Evolutionary conservation across 2,888 invertebrate genomes (phyloP), one percentile per base, ranked within the genome.

Genomic region (Uropetala carovei): DNA sequence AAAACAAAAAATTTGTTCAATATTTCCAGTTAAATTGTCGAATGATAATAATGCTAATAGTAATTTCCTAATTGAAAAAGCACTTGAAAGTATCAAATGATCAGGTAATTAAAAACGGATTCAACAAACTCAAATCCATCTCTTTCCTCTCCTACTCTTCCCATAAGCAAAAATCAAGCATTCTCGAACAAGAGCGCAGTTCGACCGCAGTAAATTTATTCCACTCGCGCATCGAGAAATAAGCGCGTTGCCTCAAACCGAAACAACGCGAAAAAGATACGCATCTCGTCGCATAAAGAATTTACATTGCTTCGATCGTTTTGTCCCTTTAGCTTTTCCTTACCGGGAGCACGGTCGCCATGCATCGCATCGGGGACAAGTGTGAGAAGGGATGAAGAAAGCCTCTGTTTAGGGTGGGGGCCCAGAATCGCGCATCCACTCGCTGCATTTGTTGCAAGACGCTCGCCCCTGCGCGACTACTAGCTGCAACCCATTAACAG

Each of bases 231-330:
- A 75, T 75, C 75, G 68, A n/a, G 68, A n/a, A 68, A 68, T 75
- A 22, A 75, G 27, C 75, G 22, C 27, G 27, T 27, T 75, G 75
- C 22, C 75, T 75, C 75, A 75, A 13, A 75, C 27, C 75, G 22
- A 75, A 75, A 75, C 75, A 75, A 75, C 75, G 75, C 75, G 75
- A 75, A 75, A 75, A 75, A 75, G 75, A 75, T 75, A 75, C 22
- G 27, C 75, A 75, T 75, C 75, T 75, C 22, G 75, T 75, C 75
- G 75, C 75, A 22, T 18, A 68, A 22, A 68, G 68, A 75, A 75
- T 75, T 75, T 75, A 75, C 75, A 75, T 75, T 27, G 22, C 27
- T 75, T 27, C 75, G 75, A 75, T 27, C 75, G 75, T 75, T 75
- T 75, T 75, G 75, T 75, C 75, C 75, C 13, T 27, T 27, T 75